Evolutionary conservation across 2,113 vertebrate species (phyloP), one percentile per base, ranked within the genome.

Genomic region (Gavialis gangeticus): DNA sequence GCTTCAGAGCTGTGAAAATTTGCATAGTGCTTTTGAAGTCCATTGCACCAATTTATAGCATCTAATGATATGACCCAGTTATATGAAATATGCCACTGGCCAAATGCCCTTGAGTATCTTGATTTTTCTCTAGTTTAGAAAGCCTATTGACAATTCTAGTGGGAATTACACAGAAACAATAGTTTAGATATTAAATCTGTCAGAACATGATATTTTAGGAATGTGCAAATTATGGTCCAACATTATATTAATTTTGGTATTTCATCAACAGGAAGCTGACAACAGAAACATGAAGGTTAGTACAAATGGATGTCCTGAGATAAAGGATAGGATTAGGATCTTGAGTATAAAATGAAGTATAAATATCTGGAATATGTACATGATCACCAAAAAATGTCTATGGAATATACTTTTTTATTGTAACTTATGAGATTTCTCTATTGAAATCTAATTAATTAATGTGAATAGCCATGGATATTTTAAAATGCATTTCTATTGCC

Each of bases 111-210:
- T 83, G 22, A 25, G 55, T 76, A 24, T 56, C 63, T 90, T 81
- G 10, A 22, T 63, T 90, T 71, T 75, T 27, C 82, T 73, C 1
- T 34, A n/a, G 79, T 91, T 85, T 62, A 59, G 30, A 69, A 34
- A 8, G 19, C 30, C 63, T 34, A 79, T 73, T 0, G 3, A 84
- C 4, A 30, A 76, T 5, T 3, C 54, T 37, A 91, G 37, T 2
- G 80, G 78, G 79, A 22, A 22, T 28, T 66, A 57, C 57, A 71
- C 11, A 75, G 66, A 76, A 67, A 3, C 37, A 90, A 63, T 11
- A 63, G 37, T 60, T 93, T 92, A 82, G 34, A 81, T 18, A 10
- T n/a, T n/a, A 21, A 85, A 83, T 83, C 92, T 90, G 59, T 80
- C 37, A 34, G 75, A 66, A 12, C 66, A 63, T 34, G 30, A 5